Base-by-base conservation (phyloP, 1,140 invertebrate species). In the Rhagoletis zephyria region DNA sequence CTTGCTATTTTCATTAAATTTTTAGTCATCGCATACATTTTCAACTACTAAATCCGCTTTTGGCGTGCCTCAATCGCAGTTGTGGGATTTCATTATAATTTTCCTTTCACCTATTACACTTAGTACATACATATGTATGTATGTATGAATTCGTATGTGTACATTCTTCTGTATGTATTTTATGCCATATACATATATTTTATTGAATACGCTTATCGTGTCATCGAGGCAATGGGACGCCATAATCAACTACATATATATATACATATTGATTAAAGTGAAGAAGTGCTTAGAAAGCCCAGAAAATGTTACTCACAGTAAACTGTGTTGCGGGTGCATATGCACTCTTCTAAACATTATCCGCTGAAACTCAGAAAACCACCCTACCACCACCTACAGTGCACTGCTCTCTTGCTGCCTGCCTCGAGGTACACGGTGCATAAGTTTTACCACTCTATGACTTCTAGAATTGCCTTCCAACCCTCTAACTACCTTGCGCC, bases 121-220 rank as follows among this genome's bases (percentile, higher is more conserved):
- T 40, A 30, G 30, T 30, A 67, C 51, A 74, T 74, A 74, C 40
- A 5, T 14, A 56, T 40, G 14, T 48, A 16, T 5, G 67, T 42
- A 45, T 48, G 40, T 4, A 16, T 48, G 4, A 30, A 30, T 30
- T 30, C 30, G 30, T 30, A 30, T 30, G 30, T 30, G 30, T 30
- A 30, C 30, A 30, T 30, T 30, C 30, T 30, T 30, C 30, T 30
- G 30, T 30, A 30, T 30, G 30, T 30, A 30, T 30, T 30, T 30
- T 30, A 30, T 30, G 30, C 30, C 30, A 30, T 30, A 30, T 30
- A 30, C 30, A 40, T 67, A 67, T 12, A 48, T 74, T 74, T 74
- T 74, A 74, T 74, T 74, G 42, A 74, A 74, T 70, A 70, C 67
- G 67, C 42, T 74, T 74, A 74, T 74, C 14, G 67, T 74, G 67